Conservation (phyloP, 2,113 vertebrate genomes). For the Scomber colias region DNA sequence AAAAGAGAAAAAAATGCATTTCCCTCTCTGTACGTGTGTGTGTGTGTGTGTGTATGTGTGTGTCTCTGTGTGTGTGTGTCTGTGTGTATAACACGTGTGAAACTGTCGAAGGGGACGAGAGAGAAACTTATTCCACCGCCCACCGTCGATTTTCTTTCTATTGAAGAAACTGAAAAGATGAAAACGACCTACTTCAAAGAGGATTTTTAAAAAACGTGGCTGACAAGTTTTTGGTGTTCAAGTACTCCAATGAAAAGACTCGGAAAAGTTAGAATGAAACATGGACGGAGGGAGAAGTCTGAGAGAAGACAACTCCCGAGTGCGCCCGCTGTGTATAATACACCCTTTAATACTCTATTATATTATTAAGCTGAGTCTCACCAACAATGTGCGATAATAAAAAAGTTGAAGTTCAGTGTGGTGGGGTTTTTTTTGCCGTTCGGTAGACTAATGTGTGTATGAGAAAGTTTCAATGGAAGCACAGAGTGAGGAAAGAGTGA, state of each 20-base stretch:
- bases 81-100: constrained; percentile 5
- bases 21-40: no score
- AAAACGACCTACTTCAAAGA: constrained; percentile 27
- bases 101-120: neutral
- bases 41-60: neutral
- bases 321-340: constrained; percentile 2
- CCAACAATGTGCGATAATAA: constrained; percentile 49
- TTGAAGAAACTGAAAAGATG: neutral
- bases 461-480: constrained; percentile 57
- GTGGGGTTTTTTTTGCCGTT: neutral
- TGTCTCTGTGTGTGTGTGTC: neutral
- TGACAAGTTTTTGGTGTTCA: constrained; percentile 33
- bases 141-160: constrained; percentile 6
- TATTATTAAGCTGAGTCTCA: constrained; percentile 46
- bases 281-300: constrained; percentile 26
- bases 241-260: neutral
- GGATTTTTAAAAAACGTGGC: constrained; percentile 40
- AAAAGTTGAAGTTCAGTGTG: constrained; percentile 43
- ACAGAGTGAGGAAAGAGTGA: constrained; percentile 28
- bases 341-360: neutral
- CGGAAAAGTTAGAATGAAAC: constrained; percentile 40
- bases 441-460: constrained; percentile 7
- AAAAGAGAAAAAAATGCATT: neutral
- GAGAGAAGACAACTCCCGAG: neutral
- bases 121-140: neutral